Conservation (phyloP, 2,888 invertebrate species). For the Lepidochrysops patricia region DNA sequence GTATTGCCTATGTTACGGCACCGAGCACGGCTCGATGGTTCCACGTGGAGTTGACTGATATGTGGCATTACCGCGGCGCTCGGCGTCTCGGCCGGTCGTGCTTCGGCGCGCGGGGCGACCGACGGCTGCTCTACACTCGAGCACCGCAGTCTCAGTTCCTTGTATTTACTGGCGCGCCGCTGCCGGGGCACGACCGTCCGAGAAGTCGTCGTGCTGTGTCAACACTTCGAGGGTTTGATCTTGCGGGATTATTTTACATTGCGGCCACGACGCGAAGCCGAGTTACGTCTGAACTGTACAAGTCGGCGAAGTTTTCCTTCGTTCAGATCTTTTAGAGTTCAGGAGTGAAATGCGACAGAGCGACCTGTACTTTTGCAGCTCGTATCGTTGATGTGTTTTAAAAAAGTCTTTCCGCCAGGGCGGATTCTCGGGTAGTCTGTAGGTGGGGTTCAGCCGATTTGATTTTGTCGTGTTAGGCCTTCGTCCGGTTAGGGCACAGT, state of each 20-base stretch:
- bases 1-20: constrained; percentile 71
- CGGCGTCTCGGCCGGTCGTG: not conserved
- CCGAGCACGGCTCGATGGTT: constrained; percentile 66
- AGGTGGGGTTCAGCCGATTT: constrained; percentile 44
- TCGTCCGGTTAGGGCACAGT: constrained; percentile 34
- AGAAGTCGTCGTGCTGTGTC: not conserved
- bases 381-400: not conserved
- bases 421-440: constrained; percentile 30
- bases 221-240: not conserved
- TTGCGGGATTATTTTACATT: not conserved
- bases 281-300: constrained; percentile 4
- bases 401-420: constrained; percentile 15
- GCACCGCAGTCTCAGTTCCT: not conserved
- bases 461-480: constrained; percentile 26
- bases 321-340: not conserved
- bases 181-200: not conserved
- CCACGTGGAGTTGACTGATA: constrained; percentile 36
- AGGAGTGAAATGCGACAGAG: not conserved
- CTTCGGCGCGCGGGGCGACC: not conserved
- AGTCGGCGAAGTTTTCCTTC: not conserved
- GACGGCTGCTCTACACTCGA: not conserved
- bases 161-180: not conserved
- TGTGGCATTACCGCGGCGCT: not conserved
- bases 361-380: not conserved
- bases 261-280: not conserved